Base-by-base conservation (phyloP, 2,797 vertebrate species). In the Pelodytes ibericus region DNA sequence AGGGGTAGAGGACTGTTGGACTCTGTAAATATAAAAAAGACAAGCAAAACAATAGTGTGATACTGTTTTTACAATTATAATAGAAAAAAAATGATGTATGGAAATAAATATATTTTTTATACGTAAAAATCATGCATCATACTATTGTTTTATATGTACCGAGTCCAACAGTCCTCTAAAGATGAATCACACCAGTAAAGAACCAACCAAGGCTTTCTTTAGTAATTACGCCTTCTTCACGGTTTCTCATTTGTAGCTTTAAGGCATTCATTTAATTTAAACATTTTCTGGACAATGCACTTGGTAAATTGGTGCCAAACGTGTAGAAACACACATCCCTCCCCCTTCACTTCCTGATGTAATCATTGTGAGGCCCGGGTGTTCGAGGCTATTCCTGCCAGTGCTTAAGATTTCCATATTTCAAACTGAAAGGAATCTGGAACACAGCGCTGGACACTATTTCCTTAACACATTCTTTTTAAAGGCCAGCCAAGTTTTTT, bases 341-440 rank as follows among this genome's bases (percentile, higher is more conserved):
- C 70, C 75, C 63, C 63, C 70, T 57, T 73, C 41, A 47, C 77
- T 79, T 79, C 77, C 77, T 79, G 77, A 74, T 73, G 71, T 69
- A 74, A 79, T 73, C 56, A 73, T 79, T 79, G 68, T 11, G 71
- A 69, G 64, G 77, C 77, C 77, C 70, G 77, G 77, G 77, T 79
- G 77, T 79, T 73, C 44, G 56, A 74, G 77, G 57, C 71, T 69
- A 63, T 73, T 74, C 64, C 58, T 79, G 77, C 71, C 77, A 69
- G 77, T 66, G 47, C 70, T 56, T 51, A 68, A 72, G 56, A 72
- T 78, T 73, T 78, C 56, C 76, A 78, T 78, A 72, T 78, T 79
- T 79, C 77, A 79, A 69, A 79, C 64, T 72, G 71, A 79, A 79
- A 73, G 77, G 57, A 73, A 73, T 79, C 77, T 79, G 77, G 77